Base-by-base conservation (phyloP, 2,113 vertebrate genomes). In the Garra rufa region DNA sequence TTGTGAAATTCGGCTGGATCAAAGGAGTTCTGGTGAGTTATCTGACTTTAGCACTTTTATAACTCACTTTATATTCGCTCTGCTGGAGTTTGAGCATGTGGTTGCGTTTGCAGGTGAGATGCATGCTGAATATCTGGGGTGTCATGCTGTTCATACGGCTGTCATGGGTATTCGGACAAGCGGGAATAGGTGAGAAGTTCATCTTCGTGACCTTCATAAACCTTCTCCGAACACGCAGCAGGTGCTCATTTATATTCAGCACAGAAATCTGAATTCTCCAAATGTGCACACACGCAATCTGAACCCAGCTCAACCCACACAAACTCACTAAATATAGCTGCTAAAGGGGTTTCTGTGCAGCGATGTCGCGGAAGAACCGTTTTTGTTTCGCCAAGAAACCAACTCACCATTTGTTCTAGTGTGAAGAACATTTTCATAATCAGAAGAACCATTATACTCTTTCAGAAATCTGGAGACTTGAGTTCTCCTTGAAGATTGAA, bases 61-160 rank as follows among this genome's bases (percentile, higher is more conserved):
- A 83, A 57, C 41, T 9, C 6, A 7, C n/a, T 79, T 26, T 21
- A 5, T 10, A 26, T 1, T 5, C 38, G 59, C 10, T 19, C 24
- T 3, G 17, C 7, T 81, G 26, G 17, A 52, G 50, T 21, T 7
- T 55, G 50, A 48, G 0, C 6, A 6, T 30, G 4, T 9, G 73
- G 2, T 7, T 50, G 48, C 43, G 44, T 78, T 80, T 87, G 77
- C 93, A 99, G 98, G 97, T 99, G 83, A 95, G 98, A 92, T 99
- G 98, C 87, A 99, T 99, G 98, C 92, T 99, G 89, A 99, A 99
- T 88, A 99, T 99, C 88, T 99, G 98, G 98, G 98, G 98, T 21
- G 98, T 99, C 87, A 99, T 99, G 98, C 94, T 99, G 87, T 99
- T 99, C 89, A 99, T 99, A 89, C 98, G 98, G 83, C 96, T 99